Evolutionary conservation across 2,888 invertebrate species (phyloP).

Genomic region (Zygogramma bicolorata): DNA sequence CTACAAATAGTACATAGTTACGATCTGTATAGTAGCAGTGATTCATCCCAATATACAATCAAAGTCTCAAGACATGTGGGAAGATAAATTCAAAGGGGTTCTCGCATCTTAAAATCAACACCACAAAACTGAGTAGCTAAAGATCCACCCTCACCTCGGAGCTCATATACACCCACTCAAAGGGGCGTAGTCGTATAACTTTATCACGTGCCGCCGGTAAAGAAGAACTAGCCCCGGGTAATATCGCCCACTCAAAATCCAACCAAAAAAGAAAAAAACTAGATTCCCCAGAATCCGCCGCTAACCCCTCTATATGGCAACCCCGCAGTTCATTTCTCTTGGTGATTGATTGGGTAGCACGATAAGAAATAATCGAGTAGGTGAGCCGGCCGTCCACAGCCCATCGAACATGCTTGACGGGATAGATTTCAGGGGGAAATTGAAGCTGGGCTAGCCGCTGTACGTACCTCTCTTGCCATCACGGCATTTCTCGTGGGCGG

Average conservation of each 20-base stretch:
- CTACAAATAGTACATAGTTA: too few relatives aligned
- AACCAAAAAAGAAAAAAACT: slow-evolving; percentile 24
- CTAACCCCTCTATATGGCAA: slow-evolving; percentile 23
- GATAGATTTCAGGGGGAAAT: slow-evolving; percentile 18
- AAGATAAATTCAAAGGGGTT: background rate
- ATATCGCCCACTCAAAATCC: slow-evolving; percentile 33
- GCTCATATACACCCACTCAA: slow-evolving; percentile 20
- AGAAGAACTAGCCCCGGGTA: slow-evolving; percentile 17
- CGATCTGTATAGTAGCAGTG: too few relatives aligned
- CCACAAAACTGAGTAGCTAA: background rate
- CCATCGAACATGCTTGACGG: background rate
- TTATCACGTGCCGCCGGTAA: slow-evolving; percentile 17
- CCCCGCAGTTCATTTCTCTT: slow-evolving; percentile 21
- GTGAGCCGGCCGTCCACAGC: background rate
- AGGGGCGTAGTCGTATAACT: slow-evolving; percentile 33
- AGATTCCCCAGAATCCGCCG: slow-evolving; percentile 5
- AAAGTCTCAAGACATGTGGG: too few relatives aligned
- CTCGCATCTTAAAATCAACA: background rate
- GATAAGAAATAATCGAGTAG: background rate
- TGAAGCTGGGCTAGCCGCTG: slow-evolving; percentile 33
- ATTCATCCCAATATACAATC: too few relatives aligned
- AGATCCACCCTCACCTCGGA: slow-evolving; percentile 8
- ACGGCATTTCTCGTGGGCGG: slow-evolving; percentile 77
- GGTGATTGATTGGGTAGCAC: slow-evolving; percentile 17
- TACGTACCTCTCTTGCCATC: slow-evolving; percentile 78